Conservation (phyloP, 2,113 vertebrate species). For the Erythrocercus mccallii region DNA sequence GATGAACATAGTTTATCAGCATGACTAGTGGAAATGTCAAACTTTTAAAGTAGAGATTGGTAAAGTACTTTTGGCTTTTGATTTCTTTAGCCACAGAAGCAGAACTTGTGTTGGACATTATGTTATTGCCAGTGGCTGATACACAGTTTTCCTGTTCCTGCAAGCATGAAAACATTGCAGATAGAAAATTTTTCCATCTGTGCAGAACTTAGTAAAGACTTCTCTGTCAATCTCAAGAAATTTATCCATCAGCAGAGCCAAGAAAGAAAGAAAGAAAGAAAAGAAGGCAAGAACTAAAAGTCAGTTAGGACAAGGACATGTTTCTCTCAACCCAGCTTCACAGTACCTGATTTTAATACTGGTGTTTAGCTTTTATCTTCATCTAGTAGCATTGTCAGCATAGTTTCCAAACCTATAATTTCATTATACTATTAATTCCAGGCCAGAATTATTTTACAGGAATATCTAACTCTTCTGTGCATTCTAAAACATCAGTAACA, state of each 20-base stretch:
- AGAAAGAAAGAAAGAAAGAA: background rate
- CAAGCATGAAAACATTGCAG: background rate
- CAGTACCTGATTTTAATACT: background rate
- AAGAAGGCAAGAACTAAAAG: background rate
- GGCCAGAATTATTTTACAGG: background rate
- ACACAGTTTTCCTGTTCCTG: background rate
- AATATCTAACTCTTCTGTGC: background rate
- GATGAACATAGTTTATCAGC: background rate
- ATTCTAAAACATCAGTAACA: background rate
- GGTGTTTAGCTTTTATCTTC: background rate
- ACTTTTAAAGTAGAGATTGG: background rate
- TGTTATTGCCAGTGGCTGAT: background rate
- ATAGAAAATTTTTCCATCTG: background rate
- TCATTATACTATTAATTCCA: background rate
- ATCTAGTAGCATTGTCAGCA: background rate
- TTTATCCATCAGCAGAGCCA: background rate
- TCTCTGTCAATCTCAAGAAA: background rate
- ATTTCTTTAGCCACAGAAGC: background rate
- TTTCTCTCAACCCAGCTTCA: background rate
- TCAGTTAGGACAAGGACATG: background rate
- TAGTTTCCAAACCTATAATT: background rate
- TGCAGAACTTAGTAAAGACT: background rate
- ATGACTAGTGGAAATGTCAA: background rate
- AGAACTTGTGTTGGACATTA: background rate
- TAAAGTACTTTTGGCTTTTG: background rate